Evolutionary conservation across 2,113 vertebrate genomes (phyloP), one percentile per base, ranked within the genome.

Genomic region (Callaeas wilsoni): DNA sequence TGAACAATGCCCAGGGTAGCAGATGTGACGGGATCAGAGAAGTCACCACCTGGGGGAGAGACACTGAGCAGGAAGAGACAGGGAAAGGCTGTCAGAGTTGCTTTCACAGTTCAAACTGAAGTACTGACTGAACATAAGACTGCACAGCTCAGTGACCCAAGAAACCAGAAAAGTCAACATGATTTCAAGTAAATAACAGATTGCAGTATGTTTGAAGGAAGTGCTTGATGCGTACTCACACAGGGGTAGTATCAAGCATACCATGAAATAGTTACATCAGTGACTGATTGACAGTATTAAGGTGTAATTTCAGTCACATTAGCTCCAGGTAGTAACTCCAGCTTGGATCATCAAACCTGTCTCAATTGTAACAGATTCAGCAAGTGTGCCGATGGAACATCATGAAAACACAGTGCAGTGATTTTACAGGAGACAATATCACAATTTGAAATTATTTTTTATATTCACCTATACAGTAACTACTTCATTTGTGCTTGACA

Each of bases 1-100:
- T 99, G 99, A 71, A 99, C 99, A 69, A 99, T 99, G 94, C 99
- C 99, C 87, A 99, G 98, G 10, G 99, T 99, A 90, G 99, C 99
- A 94, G 99, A 99, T 59, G 99, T 99, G 84, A 99, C 99, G 22
- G 99, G 99, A 96, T 99, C 99, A 62, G 99, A 99, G 98, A 99
- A 99, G 96, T 99, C 99, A 94, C 99, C 99, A 97, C 99, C 99
- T 97, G 99, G 99, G 52, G 99, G 99, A 55, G 99, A 99, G 37
- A 99, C 99, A 90, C 99, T 99, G 97, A 70, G 80, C 50, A 70
- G 42, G 89, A 96, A 97, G 79, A 87, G 19, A 83, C 2, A 56
- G 47, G 26, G 33, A 91, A 55, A 82, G 60, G 14, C 59, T 57
- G 71, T 17, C 52, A 75, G 63, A 79, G 82, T 35, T 41, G 14